phyloP scores from a whole-genome alignment of 2,888 invertebrate genomes.

The Parascotia fuliginaria region DNA sequence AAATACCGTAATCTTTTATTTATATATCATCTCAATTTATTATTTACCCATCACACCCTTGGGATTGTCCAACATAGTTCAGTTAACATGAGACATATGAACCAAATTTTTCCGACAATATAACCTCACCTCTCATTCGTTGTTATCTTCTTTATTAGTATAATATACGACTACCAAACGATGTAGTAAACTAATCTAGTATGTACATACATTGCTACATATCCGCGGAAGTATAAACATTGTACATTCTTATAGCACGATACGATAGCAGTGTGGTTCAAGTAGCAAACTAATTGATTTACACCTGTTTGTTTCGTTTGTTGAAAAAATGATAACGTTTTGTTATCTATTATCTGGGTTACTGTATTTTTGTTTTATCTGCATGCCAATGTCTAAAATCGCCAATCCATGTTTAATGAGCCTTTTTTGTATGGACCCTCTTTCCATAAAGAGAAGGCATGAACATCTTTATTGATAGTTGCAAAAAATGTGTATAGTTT shows the following conservation, averaged over 20 bases:
- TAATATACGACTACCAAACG: constrained; percentile 5
- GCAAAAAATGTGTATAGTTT: too few species aligned
- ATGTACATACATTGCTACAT: constrained; percentile 6
- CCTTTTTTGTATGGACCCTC: too few species aligned
- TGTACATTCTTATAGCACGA: constrained; percentile 42
- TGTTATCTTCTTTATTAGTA: constrained; percentile 11
- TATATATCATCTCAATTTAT: too few species aligned
- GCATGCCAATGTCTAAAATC: too few species aligned
- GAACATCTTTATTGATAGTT: too few species aligned
- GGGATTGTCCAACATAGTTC: too few species aligned
- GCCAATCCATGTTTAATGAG: too few species aligned
- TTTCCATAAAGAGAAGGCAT: too few species aligned
- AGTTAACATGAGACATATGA: background rate
- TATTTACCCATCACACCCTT: too few species aligned
- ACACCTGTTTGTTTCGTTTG: background rate
- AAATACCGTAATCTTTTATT: too few species aligned
- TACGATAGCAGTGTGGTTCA: constrained; percentile 41
- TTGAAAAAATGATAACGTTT: background rate
- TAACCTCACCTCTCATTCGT: background rate
- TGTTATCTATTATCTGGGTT: too few species aligned
- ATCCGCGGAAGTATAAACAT: constrained; percentile 39
- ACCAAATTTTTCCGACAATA: background rate
- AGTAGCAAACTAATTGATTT: constrained; percentile 3
- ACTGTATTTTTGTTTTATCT: too few species aligned
- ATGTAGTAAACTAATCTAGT: constrained; percentile 11